Percentiles rank a stretch among this genome's conserved stretches.
These are phyloP conservation scores for Nothobranchius furzeri DNA, from an alignment of 2,113 vertebrate genomes.

Conservation along the genomic window DNA sequence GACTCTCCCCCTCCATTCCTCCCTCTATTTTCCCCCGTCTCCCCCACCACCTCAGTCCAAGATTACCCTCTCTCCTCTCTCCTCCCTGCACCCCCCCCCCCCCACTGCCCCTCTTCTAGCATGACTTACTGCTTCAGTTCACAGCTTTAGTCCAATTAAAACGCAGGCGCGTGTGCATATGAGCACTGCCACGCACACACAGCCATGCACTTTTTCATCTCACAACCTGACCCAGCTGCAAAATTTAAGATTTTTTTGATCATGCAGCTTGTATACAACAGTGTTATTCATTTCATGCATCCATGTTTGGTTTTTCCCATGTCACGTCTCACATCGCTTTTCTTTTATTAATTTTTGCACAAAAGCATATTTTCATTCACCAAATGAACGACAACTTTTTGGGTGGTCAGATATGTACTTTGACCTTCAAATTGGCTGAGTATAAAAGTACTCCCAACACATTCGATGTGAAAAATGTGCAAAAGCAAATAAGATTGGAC, in stretches of 20 bases:
- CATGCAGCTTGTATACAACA: conserved; percentile 16
- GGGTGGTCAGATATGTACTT: no score
- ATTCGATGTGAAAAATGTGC: no score
- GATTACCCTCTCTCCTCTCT: conserved; percentile 62
- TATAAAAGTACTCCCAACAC: no score
- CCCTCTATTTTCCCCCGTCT: conserved; percentile 32
- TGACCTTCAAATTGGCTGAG: no score
- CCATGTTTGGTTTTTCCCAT: neutral
- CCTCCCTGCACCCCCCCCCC: conserved; percentile 49
- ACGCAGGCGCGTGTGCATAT: conserved; percentile 46
- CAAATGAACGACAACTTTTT: no score
- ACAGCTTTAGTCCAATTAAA: conserved; percentile 81
- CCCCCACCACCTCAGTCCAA: conserved; percentile 64
- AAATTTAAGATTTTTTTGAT: conserved; percentile 28
- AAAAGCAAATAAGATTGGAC: no score
- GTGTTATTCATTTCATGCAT: conserved; percentile 2
- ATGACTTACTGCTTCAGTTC: conserved; percentile 80
- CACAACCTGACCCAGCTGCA: conserved; percentile 18
- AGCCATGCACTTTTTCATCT: conserved; percentile 1
- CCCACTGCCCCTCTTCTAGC: conserved; percentile 62
- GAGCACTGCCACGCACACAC: conserved; percentile 11
- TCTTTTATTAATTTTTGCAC: no score
- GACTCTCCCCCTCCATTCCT: conserved; percentile 24
- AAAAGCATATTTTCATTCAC: no score
- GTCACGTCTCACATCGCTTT: no score